A percentile compares a stretch with the other conserved stretches of the same genome.
Conservation (phyloP, 2,113 vertebrate genomes). For the Pterophyllum scalare region DNA sequence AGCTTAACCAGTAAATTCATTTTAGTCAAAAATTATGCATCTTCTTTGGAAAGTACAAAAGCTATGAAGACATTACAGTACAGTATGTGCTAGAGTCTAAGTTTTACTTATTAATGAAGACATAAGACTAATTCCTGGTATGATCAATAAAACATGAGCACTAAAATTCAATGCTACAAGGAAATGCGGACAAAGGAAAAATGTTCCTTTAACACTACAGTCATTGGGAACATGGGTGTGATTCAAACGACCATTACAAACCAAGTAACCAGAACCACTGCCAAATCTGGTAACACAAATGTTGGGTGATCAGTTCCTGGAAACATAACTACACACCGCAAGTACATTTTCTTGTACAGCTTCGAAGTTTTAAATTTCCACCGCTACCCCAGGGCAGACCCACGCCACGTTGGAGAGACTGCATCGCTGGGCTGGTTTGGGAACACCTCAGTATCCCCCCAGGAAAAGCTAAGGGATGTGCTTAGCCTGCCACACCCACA, state of each 20-base stretch:
- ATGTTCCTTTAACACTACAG: neutral
- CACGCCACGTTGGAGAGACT: neutral
- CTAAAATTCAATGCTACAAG: neutral
- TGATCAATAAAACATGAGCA: conserved; percentile 30
- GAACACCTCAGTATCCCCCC: neutral
- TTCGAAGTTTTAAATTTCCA: neutral
- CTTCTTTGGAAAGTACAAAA: neutral
- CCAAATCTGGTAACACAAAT: neutral
- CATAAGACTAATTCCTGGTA: neutral
- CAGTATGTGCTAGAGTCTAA: neutral
- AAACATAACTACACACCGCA: neutral
- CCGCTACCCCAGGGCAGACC: neutral
- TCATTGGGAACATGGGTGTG: neutral
- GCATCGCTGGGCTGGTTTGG: neutral
- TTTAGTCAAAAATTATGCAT: neutral
- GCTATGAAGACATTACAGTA: neutral
- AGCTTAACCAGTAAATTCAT: neutral
- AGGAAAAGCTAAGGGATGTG: neutral
- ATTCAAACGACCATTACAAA: neutral
- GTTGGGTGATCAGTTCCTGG: neutral
- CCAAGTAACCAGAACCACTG: neutral
- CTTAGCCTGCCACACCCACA: neutral
- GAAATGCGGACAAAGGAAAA: neutral
- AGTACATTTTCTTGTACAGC: neutral
- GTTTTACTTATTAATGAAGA: conserved; percentile 39